Percentiles rank a stretch among this genome's conserved stretches.
Conservation (phyloP, 2,888 invertebrate genomes). For the Boloria euphrosyne region DNA sequence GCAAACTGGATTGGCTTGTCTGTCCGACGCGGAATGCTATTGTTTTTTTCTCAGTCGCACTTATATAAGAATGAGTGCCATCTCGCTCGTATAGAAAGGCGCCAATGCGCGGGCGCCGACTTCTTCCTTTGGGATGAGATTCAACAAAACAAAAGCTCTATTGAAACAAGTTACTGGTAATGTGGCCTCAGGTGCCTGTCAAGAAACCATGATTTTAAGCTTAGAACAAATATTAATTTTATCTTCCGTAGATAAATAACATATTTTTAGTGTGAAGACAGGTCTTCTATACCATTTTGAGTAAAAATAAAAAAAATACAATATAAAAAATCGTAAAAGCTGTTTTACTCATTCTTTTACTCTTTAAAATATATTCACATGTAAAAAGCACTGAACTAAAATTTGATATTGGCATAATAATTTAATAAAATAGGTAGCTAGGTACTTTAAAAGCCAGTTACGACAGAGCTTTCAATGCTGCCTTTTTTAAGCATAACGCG, state of each 20-base stretch:
- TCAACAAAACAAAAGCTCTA: slow-evolving; percentile 75
- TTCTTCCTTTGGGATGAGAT: slow-evolving; percentile 72
- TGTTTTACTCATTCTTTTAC: too few species aligned
- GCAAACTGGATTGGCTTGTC: slow-evolving; percentile 72
- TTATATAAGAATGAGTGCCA: slow-evolving; percentile 37
- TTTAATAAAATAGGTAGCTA: too few species aligned
- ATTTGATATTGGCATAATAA: too few species aligned
- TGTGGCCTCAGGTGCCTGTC: slow-evolving; percentile 64
- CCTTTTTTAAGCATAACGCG: slow-evolving; percentile 12
- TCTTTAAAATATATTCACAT: too few species aligned
- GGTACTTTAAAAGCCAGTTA: too few species aligned
- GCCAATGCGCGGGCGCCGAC: slow-evolving; percentile 77
- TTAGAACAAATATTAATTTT: slow-evolving; percentile 52
- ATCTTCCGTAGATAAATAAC: too few species aligned
- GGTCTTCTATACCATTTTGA: not conserved
- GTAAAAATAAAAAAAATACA: not conserved
- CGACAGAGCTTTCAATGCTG: slow-evolving; percentile 4
- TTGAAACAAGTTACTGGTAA: slow-evolving; percentile 76
- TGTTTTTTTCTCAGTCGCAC: slow-evolving; percentile 61
- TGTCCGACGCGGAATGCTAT: slow-evolving; percentile 73
- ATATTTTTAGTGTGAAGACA: too few species aligned
- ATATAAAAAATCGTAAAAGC: not conserved
- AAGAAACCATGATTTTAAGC: slow-evolving; percentile 64
- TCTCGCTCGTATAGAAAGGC: slow-evolving; percentile 71
- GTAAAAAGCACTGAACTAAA: too few species aligned